Evolutionary conservation across 2,888 invertebrate genomes (phyloP).

Genomic region (Meta bourneti): DNA sequence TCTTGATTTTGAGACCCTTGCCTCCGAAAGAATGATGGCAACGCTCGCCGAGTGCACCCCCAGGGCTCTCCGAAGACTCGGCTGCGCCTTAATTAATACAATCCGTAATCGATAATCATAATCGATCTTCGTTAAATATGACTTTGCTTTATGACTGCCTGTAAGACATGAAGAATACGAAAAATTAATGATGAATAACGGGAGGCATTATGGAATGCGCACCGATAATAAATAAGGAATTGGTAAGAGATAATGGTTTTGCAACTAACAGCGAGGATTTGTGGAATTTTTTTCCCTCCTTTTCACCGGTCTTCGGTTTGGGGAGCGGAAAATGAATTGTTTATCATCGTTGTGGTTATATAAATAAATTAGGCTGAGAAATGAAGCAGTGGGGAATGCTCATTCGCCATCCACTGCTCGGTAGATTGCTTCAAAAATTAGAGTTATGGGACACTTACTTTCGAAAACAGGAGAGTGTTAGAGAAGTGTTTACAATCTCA

Average conservation of each 20-base stretch:
- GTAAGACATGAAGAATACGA: constrained; percentile 74
- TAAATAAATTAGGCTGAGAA: constrained; percentile 52
- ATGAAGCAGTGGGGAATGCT: constrained; percentile 19
- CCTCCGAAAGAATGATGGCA: constrained; percentile 66
- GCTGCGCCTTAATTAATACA: constrained; percentile 73
- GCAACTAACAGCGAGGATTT: neutral
- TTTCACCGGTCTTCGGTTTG: neutral
- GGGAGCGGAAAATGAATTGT: constrained; percentile 7
- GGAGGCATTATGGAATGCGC: constrained; percentile 32
- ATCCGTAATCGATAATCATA: constrained; percentile 74
- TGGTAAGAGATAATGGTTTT: constrained; percentile 35
- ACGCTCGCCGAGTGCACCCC: constrained; percentile 34
- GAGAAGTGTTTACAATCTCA: neutral
- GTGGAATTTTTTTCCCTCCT: neutral
- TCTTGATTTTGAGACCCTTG: constrained; percentile 65
- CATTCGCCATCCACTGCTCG: neutral
- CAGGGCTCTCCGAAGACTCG: constrained; percentile 43
- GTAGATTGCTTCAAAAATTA: too few species aligned
- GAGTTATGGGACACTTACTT: neutral
- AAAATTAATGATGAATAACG: constrained; percentile 74
- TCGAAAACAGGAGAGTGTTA: neutral
- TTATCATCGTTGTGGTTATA: constrained; percentile 47
- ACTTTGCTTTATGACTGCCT: constrained; percentile 76
- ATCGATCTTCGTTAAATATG: constrained; percentile 76
- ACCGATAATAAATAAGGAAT: constrained; percentile 55